These are phyloP conservation scores for Dynastes tityus DNA, from an alignment of 2,888 invertebrate genomes.

Conservation along the genomic window DNA sequence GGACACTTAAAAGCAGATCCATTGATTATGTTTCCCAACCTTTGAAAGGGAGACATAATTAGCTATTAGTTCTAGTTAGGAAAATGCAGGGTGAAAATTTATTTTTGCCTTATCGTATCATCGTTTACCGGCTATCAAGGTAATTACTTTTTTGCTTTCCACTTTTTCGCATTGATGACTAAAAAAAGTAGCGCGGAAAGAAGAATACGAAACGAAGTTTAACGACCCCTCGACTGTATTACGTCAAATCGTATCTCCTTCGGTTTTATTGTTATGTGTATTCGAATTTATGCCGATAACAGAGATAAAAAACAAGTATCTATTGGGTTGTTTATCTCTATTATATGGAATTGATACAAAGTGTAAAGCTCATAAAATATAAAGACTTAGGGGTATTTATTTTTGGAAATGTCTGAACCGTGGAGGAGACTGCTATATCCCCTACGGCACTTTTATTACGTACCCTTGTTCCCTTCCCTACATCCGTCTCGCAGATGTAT, in stretches of 20 bases:
- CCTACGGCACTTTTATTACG: conserved; percentile 61
- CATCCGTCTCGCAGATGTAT: too few relatives aligned
- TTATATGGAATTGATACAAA: conserved; percentile 51
- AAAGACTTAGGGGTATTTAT: conserved; percentile 54
- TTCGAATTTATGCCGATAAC: conserved; percentile 48
- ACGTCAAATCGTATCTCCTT: conserved; percentile 44
- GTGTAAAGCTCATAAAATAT: conserved; percentile 52
- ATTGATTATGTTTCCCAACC: too few relatives aligned
- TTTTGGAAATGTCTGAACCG: conserved; percentile 47
- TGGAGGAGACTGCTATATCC: conserved; percentile 55
- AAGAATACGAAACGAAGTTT: conserved; percentile 6
- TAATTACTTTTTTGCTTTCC: too few relatives aligned
- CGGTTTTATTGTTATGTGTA: conserved; percentile 47
- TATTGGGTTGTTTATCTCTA: conserved; percentile 51
- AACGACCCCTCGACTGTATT: conserved; percentile 43
- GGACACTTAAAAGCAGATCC: too few relatives aligned
- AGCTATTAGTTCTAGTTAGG: too few relatives aligned
- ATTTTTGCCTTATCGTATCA: too few relatives aligned
- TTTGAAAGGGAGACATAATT: too few relatives aligned
- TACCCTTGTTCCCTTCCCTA: conserved; percentile 57
- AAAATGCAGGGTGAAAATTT: too few relatives aligned
- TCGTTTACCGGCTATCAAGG: too few relatives aligned
- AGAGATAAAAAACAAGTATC: conserved; percentile 48
- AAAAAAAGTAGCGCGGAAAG: too few relatives aligned
- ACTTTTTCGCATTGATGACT: too few relatives aligned